These are phyloP conservation scores for Pegoplata infirma DNA, from an alignment of 2,888 invertebrate genomes.

Conservation along the genomic window DNA sequence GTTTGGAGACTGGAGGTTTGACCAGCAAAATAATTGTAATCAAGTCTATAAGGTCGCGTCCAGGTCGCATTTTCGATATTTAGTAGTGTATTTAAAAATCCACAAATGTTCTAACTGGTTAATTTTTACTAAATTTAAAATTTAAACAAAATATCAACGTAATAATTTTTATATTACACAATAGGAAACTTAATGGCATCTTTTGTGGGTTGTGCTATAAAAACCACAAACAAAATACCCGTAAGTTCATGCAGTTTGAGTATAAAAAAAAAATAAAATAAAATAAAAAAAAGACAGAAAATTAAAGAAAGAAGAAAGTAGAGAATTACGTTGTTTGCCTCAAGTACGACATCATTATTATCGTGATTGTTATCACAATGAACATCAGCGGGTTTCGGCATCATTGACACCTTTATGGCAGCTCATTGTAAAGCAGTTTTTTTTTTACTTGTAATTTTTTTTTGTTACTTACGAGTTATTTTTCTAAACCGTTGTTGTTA, in stretches of 20 bases:
- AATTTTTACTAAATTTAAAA: background rate
- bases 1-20: too few species aligned
- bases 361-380: slow-evolving; percentile 49
- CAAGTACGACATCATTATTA: slow-evolving; percentile 59
- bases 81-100: too few species aligned
- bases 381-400: slow-evolving; percentile 55
- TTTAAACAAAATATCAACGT: slow-evolving; percentile 13
- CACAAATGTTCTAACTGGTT: too few species aligned
- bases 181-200: slow-evolving; percentile 20
- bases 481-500: too few species aligned
- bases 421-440: slow-evolving; percentile 34
- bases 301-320: background rate
- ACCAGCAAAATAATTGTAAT: too few species aligned
- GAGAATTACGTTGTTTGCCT: slow-evolving; percentile 44
- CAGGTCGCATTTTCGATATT: too few species aligned
- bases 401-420: slow-evolving; percentile 60
- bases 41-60: too few species aligned
- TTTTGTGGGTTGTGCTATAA: background rate
- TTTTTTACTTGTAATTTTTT: background rate
- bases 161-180: slow-evolving; percentile 36
- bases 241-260: slow-evolving; percentile 22
- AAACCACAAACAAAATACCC: slow-evolving; percentile 21
- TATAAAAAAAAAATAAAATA: too few species aligned
- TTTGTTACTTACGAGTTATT: too few species aligned
- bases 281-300: background rate